These are phyloP conservation scores for Mesembrinibis cayennensis DNA, from an alignment of 2,113 vertebrate genomes.

Conservation along the genomic window DNA sequence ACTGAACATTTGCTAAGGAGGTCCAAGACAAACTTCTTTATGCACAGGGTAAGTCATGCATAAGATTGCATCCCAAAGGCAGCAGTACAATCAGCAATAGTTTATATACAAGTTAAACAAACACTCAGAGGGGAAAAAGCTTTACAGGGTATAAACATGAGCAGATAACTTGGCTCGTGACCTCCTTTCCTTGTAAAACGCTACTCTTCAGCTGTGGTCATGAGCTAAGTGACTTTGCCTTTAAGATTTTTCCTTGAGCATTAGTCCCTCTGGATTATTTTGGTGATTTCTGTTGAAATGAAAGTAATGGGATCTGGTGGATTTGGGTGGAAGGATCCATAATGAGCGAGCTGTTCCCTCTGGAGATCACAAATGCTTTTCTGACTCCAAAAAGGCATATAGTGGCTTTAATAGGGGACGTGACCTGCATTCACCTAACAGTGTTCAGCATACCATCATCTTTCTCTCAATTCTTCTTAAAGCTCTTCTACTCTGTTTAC, in stretches of 20 bases:
- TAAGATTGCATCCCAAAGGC: conserved; percentile 61
- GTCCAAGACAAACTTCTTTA: conserved; percentile 61
- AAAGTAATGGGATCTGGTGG: background rate
- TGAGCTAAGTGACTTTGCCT: conserved; percentile 13
- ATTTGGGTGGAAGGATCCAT: background rate
- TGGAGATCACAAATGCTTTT: background rate
- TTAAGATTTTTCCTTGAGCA: background rate
- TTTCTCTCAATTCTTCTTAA: background rate
- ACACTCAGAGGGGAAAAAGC: conserved; percentile 1
- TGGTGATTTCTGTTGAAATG: background rate
- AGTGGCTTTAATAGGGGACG: background rate
- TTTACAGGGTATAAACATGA: conserved; percentile 8
- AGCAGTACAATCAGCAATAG: conserved; percentile 33
- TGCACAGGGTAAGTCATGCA: conserved; percentile 37
- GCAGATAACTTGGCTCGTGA: conserved; percentile 18
- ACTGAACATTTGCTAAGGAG: conserved; percentile 49
- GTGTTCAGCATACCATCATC: background rate
- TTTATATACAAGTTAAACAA: conserved; percentile 46
- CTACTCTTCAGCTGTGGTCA: background rate
- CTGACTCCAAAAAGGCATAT: background rate
- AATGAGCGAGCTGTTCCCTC: background rate
- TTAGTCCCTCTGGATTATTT: background rate
- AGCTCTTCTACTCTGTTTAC: background rate
- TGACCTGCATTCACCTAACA: background rate
- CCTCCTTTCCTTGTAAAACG: conserved; percentile 27